Conservation (phyloP, 2,888 invertebrate species). For the Anagyrus pseudococci region DNA sequence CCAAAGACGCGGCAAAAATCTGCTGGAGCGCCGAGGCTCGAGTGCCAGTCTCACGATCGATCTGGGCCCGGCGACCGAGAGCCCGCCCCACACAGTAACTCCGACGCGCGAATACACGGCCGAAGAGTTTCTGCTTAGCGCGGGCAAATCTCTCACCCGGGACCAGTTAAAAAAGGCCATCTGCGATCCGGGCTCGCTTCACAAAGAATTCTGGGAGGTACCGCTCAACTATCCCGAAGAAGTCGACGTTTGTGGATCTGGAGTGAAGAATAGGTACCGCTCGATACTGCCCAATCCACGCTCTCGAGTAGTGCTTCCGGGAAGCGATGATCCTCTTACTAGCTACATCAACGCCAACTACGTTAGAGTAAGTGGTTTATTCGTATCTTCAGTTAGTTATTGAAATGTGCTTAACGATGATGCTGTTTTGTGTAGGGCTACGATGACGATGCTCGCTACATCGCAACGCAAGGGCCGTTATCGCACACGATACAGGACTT, state of each 20-base stretch:
- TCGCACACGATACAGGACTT: slow-evolving; percentile 89
- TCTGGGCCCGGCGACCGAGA: slow-evolving; percentile 62
- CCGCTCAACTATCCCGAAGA: slow-evolving; percentile 92
- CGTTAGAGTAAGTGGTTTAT: slow-evolving; percentile 80
- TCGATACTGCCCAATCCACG: slow-evolving; percentile 90
- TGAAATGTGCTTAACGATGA: not conserved
- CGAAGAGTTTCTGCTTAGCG: slow-evolving; percentile 66
- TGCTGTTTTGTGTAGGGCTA: slow-evolving; percentile 72
- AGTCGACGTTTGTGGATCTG: slow-evolving; percentile 86
- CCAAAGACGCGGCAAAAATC: slow-evolving; percentile 32
- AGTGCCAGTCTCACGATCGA: slow-evolving; percentile 90
- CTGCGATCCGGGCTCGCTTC: slow-evolving; percentile 66
- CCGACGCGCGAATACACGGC: slow-evolving; percentile 67
- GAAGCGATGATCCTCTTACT: slow-evolving; percentile 66
- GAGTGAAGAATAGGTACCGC: slow-evolving; percentile 88
- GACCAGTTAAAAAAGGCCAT: slow-evolving; percentile 64
- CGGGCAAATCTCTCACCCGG: slow-evolving; percentile 66
- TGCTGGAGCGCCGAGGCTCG: slow-evolving; percentile 85
- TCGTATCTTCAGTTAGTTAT: not conserved
- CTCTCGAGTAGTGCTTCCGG: slow-evolving; percentile 78
- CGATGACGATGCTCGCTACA: slow-evolving; percentile 86
- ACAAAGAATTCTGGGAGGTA: slow-evolving; percentile 94
- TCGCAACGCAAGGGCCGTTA: slow-evolving; percentile 93
- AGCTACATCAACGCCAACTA: slow-evolving; percentile 94
- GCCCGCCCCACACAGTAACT: slow-evolving; percentile 62